A percentile compares a stretch with the other conserved stretches of the same genome.
phyloP scores from a whole-genome alignment of 2,797 vertebrate species.

The Pristis pectinata region DNA sequence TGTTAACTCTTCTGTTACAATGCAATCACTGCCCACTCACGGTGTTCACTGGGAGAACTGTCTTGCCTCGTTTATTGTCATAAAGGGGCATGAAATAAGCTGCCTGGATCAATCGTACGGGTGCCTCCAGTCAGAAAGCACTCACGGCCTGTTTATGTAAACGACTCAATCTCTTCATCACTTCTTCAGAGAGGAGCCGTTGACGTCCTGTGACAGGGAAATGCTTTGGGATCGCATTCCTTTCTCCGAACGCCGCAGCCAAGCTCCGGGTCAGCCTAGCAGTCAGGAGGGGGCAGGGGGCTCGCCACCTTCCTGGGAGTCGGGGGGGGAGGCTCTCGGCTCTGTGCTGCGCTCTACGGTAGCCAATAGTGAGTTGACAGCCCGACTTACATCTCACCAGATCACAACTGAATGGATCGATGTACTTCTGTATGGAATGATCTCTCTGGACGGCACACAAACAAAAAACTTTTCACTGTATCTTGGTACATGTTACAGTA shows the following conservation, averaged over 20 bases:
- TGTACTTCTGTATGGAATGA: neutral
- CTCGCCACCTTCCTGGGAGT: neutral
- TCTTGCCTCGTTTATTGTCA: neutral
- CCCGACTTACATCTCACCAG: neutral
- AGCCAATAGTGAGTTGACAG: neutral
- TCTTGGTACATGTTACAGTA: too few relatives aligned
- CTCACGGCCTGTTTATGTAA: constrained; percentile 8
- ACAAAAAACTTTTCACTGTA: too few relatives aligned
- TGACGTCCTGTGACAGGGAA: constrained; percentile 23
- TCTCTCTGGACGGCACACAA: too few relatives aligned
- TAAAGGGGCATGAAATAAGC: neutral
- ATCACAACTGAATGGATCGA: neutral
- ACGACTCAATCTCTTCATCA: constrained; percentile 13
- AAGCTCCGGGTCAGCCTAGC: neutral
- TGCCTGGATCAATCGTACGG: neutral
- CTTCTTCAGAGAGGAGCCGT: constrained; percentile 7
- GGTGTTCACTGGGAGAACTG: neutral
- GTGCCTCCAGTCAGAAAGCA: constrained; percentile 8
- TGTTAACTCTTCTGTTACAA: neutral
- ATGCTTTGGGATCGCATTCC: constrained; percentile 24
- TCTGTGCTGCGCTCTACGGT: neutral
- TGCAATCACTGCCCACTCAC: neutral
- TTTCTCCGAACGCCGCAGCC: neutral
- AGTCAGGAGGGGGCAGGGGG: neutral
- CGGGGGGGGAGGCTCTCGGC: neutral